A percentile compares a stretch with the other conserved stretches of the same genome.
Evolutionary conservation across 2,888 invertebrate genomes (phyloP).

Genomic region (Exocentrus adspersus): DNA sequence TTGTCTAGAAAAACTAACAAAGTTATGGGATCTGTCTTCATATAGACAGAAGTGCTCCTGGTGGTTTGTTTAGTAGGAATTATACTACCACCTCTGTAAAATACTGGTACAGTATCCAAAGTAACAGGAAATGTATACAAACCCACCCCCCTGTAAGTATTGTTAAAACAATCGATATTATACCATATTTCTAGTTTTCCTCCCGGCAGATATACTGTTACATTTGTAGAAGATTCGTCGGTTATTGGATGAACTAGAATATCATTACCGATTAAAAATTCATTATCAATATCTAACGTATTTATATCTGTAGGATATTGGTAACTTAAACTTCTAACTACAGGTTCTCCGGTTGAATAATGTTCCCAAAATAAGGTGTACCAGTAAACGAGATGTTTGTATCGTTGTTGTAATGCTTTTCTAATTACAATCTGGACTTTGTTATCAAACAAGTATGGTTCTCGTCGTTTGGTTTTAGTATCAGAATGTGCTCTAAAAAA

Average conservation of each 20-base stretch:
- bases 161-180: constrained; percentile 13
- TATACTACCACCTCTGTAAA: constrained; percentile 44
- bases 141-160: constrained; percentile 13
- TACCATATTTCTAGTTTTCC: constrained; percentile 29
- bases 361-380: constrained; percentile 92
- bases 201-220: constrained; percentile 33
- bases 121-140: constrained; percentile 20
- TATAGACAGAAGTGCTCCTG: constrained; percentile 39
- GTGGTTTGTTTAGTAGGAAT: constrained; percentile 44
- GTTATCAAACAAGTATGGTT: constrained; percentile 91
- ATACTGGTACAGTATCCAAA: constrained; percentile 27
- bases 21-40: constrained; percentile 43
- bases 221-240: constrained; percentile 5
- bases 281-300: constrained; percentile 81
- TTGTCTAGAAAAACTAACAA: constrained; percentile 44
- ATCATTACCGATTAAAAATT: constrained; percentile 72
- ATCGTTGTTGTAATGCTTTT: constrained; percentile 79
- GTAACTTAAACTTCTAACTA: constrained; percentile 88
- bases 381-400: constrained; percentile 89
- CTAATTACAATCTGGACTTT: constrained; percentile 75
- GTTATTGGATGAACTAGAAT: constrained; percentile 27
- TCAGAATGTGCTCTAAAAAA: constrained; percentile 96
- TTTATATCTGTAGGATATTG: constrained; percentile 84
- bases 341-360: constrained; percentile 81
- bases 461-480: constrained; percentile 92